A percentile compares a stretch with the other conserved stretches of the same genome.
Conservation (phyloP, 2,888 invertebrate genomes). For the Bimastos eiseni region DNA sequence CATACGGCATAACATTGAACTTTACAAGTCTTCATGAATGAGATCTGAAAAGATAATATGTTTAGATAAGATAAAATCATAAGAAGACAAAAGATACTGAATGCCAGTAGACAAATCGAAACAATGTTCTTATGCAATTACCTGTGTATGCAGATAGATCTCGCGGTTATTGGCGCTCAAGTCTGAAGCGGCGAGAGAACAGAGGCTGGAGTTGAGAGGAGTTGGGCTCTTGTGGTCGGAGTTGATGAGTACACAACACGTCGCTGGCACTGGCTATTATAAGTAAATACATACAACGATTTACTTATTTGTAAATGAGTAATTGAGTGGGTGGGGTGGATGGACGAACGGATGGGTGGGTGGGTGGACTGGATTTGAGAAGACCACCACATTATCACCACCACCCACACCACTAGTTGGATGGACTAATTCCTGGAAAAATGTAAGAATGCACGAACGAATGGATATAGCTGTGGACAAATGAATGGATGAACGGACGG, state of each 20-base stretch:
- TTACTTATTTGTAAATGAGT: not conserved
- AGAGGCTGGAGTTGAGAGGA: not conserved
- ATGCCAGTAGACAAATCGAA: not conserved
- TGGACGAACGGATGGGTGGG: not conserved
- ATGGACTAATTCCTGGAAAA: not conserved
- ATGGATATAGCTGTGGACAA: not conserved
- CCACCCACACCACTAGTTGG: too few relatives aligned
- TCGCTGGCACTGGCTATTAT: not conserved
- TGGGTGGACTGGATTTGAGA: too few relatives aligned
- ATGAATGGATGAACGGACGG: not conserved
- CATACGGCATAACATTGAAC: too few relatives aligned
- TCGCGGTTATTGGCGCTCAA: not conserved
- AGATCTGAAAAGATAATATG: too few relatives aligned
- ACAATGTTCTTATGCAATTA: not conserved
- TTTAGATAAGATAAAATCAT: too few relatives aligned
- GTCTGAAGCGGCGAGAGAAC: not conserved
- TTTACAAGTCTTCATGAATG: too few relatives aligned
- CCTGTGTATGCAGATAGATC: not conserved
- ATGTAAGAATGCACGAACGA: not conserved
- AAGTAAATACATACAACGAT: not conserved
- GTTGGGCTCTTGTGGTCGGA: not conserved
- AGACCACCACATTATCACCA: too few relatives aligned
- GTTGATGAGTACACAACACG: not conserved
- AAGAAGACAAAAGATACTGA: not conserved
- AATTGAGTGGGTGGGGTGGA: too few relatives aligned